phyloP scores from a whole-genome alignment of 1,140 invertebrate species.

The Philotrypesis tridentata region DNA sequence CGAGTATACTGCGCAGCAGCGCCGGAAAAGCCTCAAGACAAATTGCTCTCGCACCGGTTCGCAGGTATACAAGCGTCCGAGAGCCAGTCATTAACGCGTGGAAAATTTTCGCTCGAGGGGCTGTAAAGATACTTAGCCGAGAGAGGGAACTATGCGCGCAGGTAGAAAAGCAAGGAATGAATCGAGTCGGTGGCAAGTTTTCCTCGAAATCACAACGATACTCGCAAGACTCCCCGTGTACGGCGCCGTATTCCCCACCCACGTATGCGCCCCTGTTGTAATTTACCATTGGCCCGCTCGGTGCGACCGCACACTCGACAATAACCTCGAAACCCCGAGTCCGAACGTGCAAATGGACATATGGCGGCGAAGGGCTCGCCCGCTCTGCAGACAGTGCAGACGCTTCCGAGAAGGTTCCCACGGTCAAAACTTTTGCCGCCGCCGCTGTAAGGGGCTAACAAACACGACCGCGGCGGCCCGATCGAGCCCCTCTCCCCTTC shows the following conservation, averaged over 20 bases:
- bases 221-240: neutral
- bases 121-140: neutral
- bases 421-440: slow-evolving; percentile 71
- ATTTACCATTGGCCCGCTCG: neutral
- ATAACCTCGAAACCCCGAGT: slow-evolving; percentile 41
- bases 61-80: no score
- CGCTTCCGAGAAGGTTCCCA: slow-evolving; percentile 72
- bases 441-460: slow-evolving; percentile 46
- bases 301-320: no score
- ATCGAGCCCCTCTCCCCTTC: slow-evolving; percentile 33
- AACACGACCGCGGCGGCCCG: slow-evolving; percentile 27
- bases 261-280: neutral
- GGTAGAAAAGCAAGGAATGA: no score
- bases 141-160: neutral
- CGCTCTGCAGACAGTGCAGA: no score
- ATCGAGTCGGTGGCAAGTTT: no score
- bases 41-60: no score
- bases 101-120: neutral
- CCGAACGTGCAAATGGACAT: slow-evolving; percentile 57
- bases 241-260: neutral
- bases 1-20: no score
- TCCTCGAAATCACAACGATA: no score
- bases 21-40: no score
- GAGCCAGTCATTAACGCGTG: no score
- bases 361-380: slow-evolving; percentile 66